Evolutionary conservation across 2,888 invertebrate genomes (phyloP).

Genomic region (Dicyrtoma fusca): DNA sequence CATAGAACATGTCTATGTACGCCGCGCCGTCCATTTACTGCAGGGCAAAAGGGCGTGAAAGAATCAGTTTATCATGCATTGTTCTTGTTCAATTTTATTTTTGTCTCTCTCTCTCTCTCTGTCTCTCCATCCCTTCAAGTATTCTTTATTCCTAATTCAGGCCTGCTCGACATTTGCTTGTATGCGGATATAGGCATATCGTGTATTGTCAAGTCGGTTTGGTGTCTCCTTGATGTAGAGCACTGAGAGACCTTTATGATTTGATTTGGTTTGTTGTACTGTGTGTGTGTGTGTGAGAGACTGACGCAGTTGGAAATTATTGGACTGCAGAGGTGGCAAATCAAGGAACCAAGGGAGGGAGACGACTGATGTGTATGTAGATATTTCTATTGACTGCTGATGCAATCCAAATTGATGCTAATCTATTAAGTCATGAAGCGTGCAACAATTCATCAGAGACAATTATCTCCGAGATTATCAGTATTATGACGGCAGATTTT

Average conservation of each 20-base stretch:
- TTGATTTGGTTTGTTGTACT: constrained; percentile 21
- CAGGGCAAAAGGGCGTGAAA: constrained; percentile 32
- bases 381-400: not conserved
- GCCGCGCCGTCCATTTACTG: too few species aligned
- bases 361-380: not conserved
- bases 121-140: not conserved
- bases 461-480: constrained; percentile 6
- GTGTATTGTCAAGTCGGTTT: not conserved
- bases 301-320: too few species aligned
- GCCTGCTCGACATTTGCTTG: not conserved
- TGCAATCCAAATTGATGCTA: constrained; percentile 15
- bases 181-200: not conserved
- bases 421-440: constrained; percentile 24
- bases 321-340: too few species aligned
- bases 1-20: too few species aligned
- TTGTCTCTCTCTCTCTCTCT: not conserved
- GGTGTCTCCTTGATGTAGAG: not conserved
- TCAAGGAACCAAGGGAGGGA: too few species aligned
- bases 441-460: constrained; percentile 10
- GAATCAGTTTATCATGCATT: constrained; percentile 27
- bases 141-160: not conserved
- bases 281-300: too few species aligned
- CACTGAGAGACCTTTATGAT: constrained; percentile 2
- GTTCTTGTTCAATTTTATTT: constrained; percentile 21
- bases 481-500: too few species aligned